phyloP scores from a whole-genome alignment of 2,797 vertebrate genomes.

The Esox masquinongy region DNA sequence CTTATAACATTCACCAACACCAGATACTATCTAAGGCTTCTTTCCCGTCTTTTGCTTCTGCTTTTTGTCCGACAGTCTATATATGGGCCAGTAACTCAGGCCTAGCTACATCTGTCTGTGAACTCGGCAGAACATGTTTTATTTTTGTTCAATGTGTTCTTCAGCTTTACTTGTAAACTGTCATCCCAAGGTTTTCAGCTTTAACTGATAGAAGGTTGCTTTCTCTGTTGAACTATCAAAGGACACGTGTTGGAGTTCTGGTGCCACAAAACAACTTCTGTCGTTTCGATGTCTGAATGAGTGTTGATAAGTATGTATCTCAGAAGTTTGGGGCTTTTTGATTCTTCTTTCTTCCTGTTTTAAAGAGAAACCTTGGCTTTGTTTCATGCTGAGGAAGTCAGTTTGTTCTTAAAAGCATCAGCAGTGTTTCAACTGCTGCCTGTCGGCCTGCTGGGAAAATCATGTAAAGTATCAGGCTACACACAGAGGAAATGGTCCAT shows the following conservation, averaged over 20 bases:
- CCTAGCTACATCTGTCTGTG: slow-evolving; percentile 37
- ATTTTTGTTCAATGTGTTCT: slow-evolving; percentile 24
- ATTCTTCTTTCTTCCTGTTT: neutral
- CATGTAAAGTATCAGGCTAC: neutral
- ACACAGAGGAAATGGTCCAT: neutral
- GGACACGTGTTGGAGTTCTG: neutral
- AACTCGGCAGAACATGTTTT: slow-evolving; percentile 34
- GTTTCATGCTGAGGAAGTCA: neutral
- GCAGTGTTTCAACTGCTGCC: slow-evolving; percentile 8
- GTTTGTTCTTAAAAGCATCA: neutral
- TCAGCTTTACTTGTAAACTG: slow-evolving; percentile 23
- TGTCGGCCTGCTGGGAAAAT: slow-evolving; percentile 1
- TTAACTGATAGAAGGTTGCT: neutral
- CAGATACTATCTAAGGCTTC: slow-evolving; percentile 10
- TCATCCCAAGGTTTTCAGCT: slow-evolving; percentile 23
- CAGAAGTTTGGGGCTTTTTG: neutral
- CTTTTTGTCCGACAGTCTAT: slow-evolving; percentile 36
- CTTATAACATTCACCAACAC: slow-evolving; percentile 10
- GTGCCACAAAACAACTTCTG: neutral
- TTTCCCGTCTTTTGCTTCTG: slow-evolving; percentile 7
- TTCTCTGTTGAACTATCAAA: slow-evolving; percentile 24
- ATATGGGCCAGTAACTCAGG: slow-evolving; percentile 34
- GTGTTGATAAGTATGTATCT: neutral
- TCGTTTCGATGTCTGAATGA: slow-evolving; percentile 2
- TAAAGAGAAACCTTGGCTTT: neutral